These are phyloP conservation scores for Magallana nippona DNA, from an alignment of 2,888 invertebrate genomes.

Conservation along the genomic window DNA sequence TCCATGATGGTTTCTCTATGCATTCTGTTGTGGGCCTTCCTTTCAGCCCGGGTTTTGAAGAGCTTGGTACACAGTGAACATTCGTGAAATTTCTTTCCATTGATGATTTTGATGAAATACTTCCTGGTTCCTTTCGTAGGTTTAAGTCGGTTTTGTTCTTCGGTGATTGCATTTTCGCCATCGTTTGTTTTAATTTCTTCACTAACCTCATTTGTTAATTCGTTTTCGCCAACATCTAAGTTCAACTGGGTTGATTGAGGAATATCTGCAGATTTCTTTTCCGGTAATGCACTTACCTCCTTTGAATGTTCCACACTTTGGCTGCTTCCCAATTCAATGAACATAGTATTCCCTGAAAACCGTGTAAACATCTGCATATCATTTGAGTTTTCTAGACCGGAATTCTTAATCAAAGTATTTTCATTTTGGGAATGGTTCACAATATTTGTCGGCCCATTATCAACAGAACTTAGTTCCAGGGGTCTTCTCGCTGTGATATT, in stretches of 20 bases:
- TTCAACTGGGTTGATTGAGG: background rate
- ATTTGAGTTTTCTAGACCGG: background rate
- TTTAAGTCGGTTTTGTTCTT: background rate
- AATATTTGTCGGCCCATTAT: background rate
- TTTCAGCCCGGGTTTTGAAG: slow-evolving; percentile 39
- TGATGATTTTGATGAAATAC: slow-evolving; percentile 33
- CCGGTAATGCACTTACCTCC: background rate
- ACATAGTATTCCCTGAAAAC: slow-evolving; percentile 9
- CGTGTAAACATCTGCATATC: background rate
- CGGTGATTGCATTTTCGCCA: background rate
- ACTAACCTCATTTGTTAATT: background rate
- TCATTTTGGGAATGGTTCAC: background rate
- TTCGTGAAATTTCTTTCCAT: slow-evolving; percentile 36
- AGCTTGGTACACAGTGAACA: slow-evolving; percentile 39
- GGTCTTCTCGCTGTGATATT: background rate
- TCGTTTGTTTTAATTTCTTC: background rate
- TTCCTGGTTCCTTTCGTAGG: slow-evolving; percentile 17
- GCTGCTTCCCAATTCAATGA: background rate
- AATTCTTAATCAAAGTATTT: background rate
- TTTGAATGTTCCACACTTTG: background rate
- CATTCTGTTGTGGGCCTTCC: slow-evolving; percentile 37
- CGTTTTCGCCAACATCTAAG: background rate
- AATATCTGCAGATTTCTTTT: background rate
- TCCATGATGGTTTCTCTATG: slow-evolving; percentile 34
- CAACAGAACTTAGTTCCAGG: background rate